Evolutionary conservation across 2,113 vertebrate species (phyloP), one percentile per base, ranked within the genome.

Genomic region (Alligator sinensis): DNA sequence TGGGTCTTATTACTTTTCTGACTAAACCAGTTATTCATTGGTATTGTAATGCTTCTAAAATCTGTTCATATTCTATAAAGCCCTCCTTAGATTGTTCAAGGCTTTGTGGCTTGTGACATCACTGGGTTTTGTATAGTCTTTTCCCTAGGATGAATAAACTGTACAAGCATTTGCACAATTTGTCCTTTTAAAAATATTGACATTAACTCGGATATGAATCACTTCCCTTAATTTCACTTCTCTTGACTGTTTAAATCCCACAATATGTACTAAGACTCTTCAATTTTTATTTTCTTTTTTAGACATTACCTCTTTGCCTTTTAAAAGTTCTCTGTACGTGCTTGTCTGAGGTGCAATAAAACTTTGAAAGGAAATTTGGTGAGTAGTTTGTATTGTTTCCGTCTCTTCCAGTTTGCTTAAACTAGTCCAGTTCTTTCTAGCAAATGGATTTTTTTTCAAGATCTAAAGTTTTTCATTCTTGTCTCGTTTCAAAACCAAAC

Each of bases 201-300:
- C 16, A 7, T 87, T 87, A 22, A 54, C 77, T n/a, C 84, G 82
- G 91, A 90, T 84, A 19, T 38, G 90, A 96, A 57, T 86, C 3
- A 86, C 87, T 96, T 94, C 84, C 88, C 24, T 89, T 63, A 11
- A 13, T 28, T 89, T 74, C 70, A 60, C 30, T 88, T 70, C 60
- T 61, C 85, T 80, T 11, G 34, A 1, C 28, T 18, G 82, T 84
- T 86, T 22, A 76, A 85, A 68, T 5, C 21, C 27, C 2, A 2
- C 1, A 19, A 34, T 6, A 62, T 47, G 9, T 21, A 38, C 57
- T 34, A 70, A 84, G n/a, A 64, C 76, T 64, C 15, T 87, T 80
- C 30, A 5, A 74, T 57, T 86, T 38, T 54, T 85, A 22, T 1
- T 88, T 24, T 19, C 62, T 9, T 78, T 3, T 78, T 87, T 94